Conservation (phyloP, 1,140 invertebrate species). For the Zaprionus camerounensis region DNA sequence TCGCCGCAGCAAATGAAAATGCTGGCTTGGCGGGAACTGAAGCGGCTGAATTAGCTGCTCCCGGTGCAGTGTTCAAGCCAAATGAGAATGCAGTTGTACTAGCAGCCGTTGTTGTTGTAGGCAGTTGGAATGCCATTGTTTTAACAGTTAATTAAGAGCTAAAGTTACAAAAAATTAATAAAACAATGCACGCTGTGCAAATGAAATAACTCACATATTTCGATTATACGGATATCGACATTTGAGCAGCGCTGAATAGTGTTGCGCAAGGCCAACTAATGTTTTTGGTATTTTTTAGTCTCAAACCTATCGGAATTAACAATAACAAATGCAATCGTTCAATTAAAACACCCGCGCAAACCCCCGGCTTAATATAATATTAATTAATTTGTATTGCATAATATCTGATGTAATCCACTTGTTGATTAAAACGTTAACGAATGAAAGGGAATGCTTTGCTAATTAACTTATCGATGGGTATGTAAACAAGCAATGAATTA, state of each 20-base stretch:
- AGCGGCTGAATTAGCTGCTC: constrained; percentile 11
- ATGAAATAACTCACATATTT: constrained; percentile 14
- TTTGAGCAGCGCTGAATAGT: not conserved
- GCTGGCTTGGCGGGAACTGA: constrained; percentile 55
- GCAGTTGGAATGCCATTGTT: constrained; percentile 72
- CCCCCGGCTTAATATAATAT: not conserved
- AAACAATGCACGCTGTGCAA: constrained; percentile 34
- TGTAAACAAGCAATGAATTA: not conserved
- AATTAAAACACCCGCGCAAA: constrained; percentile 38
- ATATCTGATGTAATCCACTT: not conserved
- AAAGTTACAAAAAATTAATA: constrained; percentile 6
- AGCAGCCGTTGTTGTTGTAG: constrained; percentile 58
- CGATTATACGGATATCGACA: constrained; percentile 2
- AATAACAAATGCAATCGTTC: constrained; percentile 19
- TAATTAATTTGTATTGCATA: not conserved
- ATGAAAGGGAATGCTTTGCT: not conserved
- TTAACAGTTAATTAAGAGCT: not conserved
- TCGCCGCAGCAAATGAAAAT: constrained; percentile 61
- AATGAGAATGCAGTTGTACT: constrained; percentile 52
- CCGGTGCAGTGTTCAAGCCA: constrained; percentile 40
- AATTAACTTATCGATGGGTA: not conserved
- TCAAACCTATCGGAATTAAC: not conserved
- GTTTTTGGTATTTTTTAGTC: constrained; percentile 18
- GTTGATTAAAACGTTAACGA: not conserved
- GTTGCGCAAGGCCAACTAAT: not conserved